A percentile compares a stretch with the other conserved stretches of the same genome.
phyloP scores from a whole-genome alignment of 2,113 vertebrate species.

The pig (Sus scrofa) region T2T-Sscrofa CM000824.6:36311001-36311500 shows the following conservation, averaged over 20 bases:
- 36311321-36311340: background rate
- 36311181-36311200: background rate
- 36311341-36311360: background rate
- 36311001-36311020: background rate
- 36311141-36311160: background rate
- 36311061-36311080: background rate
- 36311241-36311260: background rate
- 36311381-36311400: background rate
- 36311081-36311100: background rate
- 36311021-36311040: background rate
- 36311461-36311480: background rate
- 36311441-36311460: background rate
- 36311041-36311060: background rate
- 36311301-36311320: background rate
- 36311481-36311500: background rate
- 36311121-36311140: background rate
- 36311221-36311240: background rate
- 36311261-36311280: background rate
- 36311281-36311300: background rate
- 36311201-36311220: background rate
- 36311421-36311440: background rate
- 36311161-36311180: background rate
- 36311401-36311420: background rate
- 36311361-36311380: background rate
- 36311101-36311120: background rate